Evolutionary conservation across 2,888 invertebrate genomes (phyloP), one percentile per base, ranked within the genome.

Genomic region (Hydropsyche betteni): DNA sequence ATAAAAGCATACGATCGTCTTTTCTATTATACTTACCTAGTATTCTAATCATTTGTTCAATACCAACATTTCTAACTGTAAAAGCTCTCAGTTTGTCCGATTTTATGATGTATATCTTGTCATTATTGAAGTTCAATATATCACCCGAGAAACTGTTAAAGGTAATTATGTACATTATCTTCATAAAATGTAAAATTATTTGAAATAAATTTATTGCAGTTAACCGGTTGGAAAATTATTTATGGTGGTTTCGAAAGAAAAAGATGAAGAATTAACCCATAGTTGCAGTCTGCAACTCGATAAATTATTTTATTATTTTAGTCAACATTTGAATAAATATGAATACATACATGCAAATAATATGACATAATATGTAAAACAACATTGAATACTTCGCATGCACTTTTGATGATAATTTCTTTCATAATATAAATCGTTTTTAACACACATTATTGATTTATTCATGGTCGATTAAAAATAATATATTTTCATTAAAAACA

Each of bases 401-500:
- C 16, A 12, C 12, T n/a, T 53, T 53, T n/a, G 53, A 44, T 44
- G 44, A 44, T 44, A 44, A 44, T 16, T 58, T 58, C 16, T 24
- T 24, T 16, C 24, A 16, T 24, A 4, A 58, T 55, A 58, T 58
- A 58, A 14, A 58, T 58, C 58, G 24, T 58, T 24, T 24, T 58
- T 24, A 58, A 58, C 58, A 24, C 16, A 58, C 58, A 55, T 16
- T 55, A 55, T 55, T 44, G 44, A 44, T 44, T 44, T 44, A 44
- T 44, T 44, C 34, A 34, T 34, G 64, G 36, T 64, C 36, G 64
- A 64, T 64, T 34, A 33, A 64, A 61, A 64, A 36, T 36, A 64
- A 64, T 33, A 64, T 24, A 64, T 64, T 58, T 36, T 36, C 36
- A 64, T 64, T 64, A 36, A 64, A 64, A 64, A 64, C 64, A 64